These are phyloP conservation scores for Habroteleia sp. DNA, from an alignment of 2,888 invertebrate genomes.

Conservation along the genomic window DNA sequence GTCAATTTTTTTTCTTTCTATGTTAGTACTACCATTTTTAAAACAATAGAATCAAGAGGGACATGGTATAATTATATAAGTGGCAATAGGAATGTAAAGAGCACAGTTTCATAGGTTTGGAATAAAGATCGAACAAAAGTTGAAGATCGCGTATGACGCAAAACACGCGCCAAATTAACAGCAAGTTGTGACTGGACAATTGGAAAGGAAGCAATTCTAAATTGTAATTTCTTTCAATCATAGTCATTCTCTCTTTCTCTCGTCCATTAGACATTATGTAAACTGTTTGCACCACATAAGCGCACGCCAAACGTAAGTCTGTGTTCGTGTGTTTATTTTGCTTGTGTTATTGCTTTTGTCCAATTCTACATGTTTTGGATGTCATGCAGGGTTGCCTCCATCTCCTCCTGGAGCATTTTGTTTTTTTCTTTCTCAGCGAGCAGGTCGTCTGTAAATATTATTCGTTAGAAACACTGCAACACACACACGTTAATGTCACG, in stretches of 20 bases:
- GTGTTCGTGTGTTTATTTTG: conserved; percentile 35
- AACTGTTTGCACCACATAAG: conserved; percentile 68
- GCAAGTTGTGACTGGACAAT: conserved; percentile 12
- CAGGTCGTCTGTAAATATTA: conserved; percentile 93
- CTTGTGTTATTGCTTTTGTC: conserved; percentile 64
- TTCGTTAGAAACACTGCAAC: conserved; percentile 77
- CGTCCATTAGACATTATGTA: conserved; percentile 46
- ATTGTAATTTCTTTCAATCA: conserved; percentile 24
- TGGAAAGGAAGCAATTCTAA: conserved; percentile 32
- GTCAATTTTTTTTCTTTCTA: no score
- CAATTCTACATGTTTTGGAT: conserved; percentile 97
- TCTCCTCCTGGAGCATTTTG: conserved; percentile 97
- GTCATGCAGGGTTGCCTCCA: conserved; percentile 99
- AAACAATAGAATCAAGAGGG: not conserved
- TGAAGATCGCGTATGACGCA: not conserved
- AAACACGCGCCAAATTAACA: not conserved
- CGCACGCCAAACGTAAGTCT: conserved; percentile 65
- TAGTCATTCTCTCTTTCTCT: conserved; percentile 35
- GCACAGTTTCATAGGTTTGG: conserved; percentile 10
- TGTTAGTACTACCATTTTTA: not conserved
- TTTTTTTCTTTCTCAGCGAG: conserved; percentile 96
- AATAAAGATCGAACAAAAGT: conserved; percentile 1
- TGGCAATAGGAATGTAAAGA: conserved; percentile 23
- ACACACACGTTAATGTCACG: conserved; percentile 25
- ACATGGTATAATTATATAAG: not conserved